Base-by-base conservation (phyloP, 2,888 invertebrate species). In the Nephrotoma guestfalica region DNA sequence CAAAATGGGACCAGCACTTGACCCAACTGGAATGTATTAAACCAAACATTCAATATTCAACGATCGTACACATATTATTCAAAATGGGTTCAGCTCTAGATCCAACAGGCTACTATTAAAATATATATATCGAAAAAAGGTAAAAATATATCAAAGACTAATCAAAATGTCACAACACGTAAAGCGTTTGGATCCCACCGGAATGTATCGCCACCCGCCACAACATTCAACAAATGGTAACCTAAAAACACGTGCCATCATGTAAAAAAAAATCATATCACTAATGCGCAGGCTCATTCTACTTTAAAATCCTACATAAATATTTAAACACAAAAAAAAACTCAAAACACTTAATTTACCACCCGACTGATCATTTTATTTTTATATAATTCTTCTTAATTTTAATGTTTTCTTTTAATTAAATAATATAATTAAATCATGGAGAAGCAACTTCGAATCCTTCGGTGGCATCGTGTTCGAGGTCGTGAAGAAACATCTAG, bases 401-500 rank as follows among this genome's bases (percentile, higher is more conserved):
- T 41, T 41, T 47, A 51, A 47, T 47, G 47, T 86, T 86, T 86
- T 71, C 71, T 71, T 86, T 83, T 86, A 57, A 83, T 83, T 71
- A 83, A 71, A 86, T 47, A 51, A 85, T 6, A 6, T 42, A 40
- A 13, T 51, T 41, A 86, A 86, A 42, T 41, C 13, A 71, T 42
- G 83, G 40, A 83, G 18, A 42, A 43, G 18, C 85, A 85, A 43
- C 85, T 11, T 43, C 85, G 85, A 43, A 85, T 43, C 15, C 84
- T 84, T 88, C 90, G 89, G 88, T 91, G 91, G 91, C 88, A 90
- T 89, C 89, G 90, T 89, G 89, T 91, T 87, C 90, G 91, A 87
- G 91, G 91, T 88, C 90, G 91, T 87, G 91, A 91, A 90, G 91
- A 91, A 90, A 91, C 91, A 88, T 91, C 91, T 88, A 91, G 91